These are phyloP conservation scores for Salticus scenicus DNA, from an alignment of 2,888 invertebrate species.

Conservation along the genomic window DNA sequence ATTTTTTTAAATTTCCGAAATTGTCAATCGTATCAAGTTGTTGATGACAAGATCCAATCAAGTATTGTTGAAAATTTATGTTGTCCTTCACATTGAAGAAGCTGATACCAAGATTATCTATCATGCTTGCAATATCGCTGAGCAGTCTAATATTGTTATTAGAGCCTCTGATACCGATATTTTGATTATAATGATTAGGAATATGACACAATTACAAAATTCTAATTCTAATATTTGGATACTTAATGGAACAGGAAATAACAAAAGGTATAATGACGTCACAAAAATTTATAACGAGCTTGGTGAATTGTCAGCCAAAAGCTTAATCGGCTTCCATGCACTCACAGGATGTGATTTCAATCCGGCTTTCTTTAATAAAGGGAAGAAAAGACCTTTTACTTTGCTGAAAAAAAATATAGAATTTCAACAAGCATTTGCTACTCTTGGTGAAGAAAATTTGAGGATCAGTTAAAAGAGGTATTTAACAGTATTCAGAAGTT, in stretches of 20 bases:
- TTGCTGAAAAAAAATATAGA: background rate
- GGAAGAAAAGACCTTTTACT: background rate
- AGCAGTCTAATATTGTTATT: no score
- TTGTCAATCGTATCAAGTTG: no score
- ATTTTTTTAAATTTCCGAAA: no score
- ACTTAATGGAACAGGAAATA: background rate
- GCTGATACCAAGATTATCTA: no score
- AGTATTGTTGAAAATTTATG: no score
- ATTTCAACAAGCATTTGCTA: background rate
- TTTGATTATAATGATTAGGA: background rate
- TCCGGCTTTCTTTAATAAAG: slow-evolving; percentile 6
- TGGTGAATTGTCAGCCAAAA: background rate
- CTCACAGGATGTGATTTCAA: background rate
- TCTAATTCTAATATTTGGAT: background rate
- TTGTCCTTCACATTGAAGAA: background rate
- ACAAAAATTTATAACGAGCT: background rate
- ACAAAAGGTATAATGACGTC: background rate
- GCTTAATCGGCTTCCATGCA: background rate
- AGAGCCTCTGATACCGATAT: slow-evolving; percentile 5
- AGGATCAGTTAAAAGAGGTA: background rate
- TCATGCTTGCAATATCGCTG: no score
- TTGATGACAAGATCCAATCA: no score
- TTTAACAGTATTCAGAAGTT: background rate
- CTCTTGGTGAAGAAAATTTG: background rate
- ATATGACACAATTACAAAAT: background rate